Evolutionary conservation across 2,113 vertebrate genomes (phyloP).

Genomic region (Sylvietta virens): DNA sequence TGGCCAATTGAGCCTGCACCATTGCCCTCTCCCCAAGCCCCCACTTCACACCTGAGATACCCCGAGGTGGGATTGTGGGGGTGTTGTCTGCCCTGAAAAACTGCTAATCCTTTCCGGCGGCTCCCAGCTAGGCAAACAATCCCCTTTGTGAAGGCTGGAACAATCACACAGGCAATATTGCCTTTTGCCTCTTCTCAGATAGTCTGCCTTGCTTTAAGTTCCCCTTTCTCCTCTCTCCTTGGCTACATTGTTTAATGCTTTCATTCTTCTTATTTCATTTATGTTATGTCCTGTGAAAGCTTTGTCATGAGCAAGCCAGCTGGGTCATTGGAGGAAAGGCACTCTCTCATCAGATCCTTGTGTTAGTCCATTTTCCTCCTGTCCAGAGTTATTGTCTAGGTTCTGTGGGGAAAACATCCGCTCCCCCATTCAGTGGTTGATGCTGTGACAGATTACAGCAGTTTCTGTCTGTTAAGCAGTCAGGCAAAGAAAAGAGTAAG

Average conservation of each 20-base stretch:
- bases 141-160: conserved; percentile 19
- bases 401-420: conserved; percentile 13
- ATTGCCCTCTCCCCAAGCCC: conserved; percentile 18
- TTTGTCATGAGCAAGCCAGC: conserved; percentile 10
- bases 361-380: conserved; percentile 30
- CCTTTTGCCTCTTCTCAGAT: neutral
- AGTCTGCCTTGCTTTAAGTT: neutral
- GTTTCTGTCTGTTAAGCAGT: conserved; percentile 17
- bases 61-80: neutral
- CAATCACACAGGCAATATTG: conserved; percentile 4
- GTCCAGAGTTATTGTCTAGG: conserved; percentile 11
- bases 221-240: neutral
- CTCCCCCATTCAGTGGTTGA: neutral
- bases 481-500: conserved; percentile 9
- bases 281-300: conserved; percentile 20
- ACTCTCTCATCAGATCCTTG: conserved; percentile 3
- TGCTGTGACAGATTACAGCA: neutral
- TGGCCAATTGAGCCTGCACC: conserved; percentile 35
- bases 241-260: neutral
- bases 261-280: conserved; percentile 37
- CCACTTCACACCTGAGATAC: conserved; percentile 55
- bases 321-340: conserved; percentile 4
- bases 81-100: conserved; percentile 13
- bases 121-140: conserved; percentile 31
- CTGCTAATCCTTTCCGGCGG: conserved; percentile 7